phyloP scores from a whole-genome alignment of 1,140 invertebrate genomes.

The Lasioglossum albipes region DNA sequence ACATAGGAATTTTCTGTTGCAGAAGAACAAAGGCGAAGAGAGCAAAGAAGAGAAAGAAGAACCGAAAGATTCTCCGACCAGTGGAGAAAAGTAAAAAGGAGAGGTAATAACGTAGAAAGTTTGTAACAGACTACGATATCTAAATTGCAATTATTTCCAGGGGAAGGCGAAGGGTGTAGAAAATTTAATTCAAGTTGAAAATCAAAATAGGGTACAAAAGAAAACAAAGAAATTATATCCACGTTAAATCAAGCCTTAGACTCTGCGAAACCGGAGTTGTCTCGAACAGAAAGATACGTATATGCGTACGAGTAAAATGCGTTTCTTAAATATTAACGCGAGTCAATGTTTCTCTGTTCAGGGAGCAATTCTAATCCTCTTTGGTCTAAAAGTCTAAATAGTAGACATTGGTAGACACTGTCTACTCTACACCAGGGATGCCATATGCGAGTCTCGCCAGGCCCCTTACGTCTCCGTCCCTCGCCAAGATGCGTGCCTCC shows the following conservation, averaged over 20 bases:
- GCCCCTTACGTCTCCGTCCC: too few species aligned
- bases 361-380: constrained; percentile 98
- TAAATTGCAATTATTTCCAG: constrained; percentile 73
- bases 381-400: too few species aligned
- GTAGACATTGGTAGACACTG: too few species aligned
- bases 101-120: constrained; percentile 63
- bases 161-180: constrained; percentile 92
- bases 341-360: constrained; percentile 68
- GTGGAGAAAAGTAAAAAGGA: constrained; percentile 79
- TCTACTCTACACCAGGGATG: too few species aligned
- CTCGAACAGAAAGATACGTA: constrained; percentile 85
- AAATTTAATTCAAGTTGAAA: constrained; percentile 95
- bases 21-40: constrained; percentile 82
- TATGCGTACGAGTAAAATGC: background rate
- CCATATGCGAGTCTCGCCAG: too few species aligned
- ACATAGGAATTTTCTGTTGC: constrained; percentile 60
- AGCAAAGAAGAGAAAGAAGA: constrained; percentile 81
- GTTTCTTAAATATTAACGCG: background rate
- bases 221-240: constrained; percentile 92
- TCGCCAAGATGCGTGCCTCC: too few species aligned
- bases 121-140: background rate
- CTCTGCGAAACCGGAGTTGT: constrained; percentile 87
- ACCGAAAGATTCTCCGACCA: constrained; percentile 66
- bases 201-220: constrained; percentile 95
- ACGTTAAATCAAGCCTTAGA: constrained; percentile 84